Conservation (phyloP, 2,888 invertebrate species). For the Hyppa rectilinea region DNA sequence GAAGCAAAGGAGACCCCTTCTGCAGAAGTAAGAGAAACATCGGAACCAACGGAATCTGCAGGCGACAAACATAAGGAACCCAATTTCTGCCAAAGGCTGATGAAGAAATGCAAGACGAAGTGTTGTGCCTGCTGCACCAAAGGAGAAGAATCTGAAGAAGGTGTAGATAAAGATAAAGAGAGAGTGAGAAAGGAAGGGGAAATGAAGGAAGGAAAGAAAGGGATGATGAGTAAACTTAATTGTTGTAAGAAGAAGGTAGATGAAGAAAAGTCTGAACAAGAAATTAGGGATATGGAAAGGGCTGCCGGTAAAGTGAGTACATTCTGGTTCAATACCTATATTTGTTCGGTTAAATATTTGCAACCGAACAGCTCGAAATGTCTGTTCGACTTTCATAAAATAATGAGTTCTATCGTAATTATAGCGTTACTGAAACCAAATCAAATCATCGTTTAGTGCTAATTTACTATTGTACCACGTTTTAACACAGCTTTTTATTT, state of each 20-base stretch:
- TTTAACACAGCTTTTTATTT: background rate
- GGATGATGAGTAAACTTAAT: slow-evolving; percentile 80
- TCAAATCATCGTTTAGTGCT: background rate
- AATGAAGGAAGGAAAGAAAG: slow-evolving; percentile 67
- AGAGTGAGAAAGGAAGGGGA: slow-evolving; percentile 59
- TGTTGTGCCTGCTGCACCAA: slow-evolving; percentile 89
- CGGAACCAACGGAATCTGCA: slow-evolving; percentile 56
- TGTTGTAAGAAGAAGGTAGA: slow-evolving; percentile 85
- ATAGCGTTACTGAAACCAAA: background rate
- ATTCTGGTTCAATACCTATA: background rate
- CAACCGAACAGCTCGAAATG: background rate
- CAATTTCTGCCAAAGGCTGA: slow-evolving; percentile 82
- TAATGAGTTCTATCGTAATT: background rate
- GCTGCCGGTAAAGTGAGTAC: slow-evolving; percentile 85
- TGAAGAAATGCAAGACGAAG: slow-evolving; percentile 84
- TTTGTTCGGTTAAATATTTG: background rate
- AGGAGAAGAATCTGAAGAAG: slow-evolving; percentile 73
- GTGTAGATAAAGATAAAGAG: slow-evolving; percentile 60
- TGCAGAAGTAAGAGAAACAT: slow-evolving; percentile 53
- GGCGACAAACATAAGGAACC: slow-evolving; percentile 73
- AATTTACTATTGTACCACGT: background rate
- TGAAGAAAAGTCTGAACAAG: slow-evolving; percentile 72
- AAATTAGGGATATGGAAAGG: slow-evolving; percentile 79
- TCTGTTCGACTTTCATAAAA: background rate
- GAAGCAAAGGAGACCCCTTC: slow-evolving; percentile 72